phyloP scores from a whole-genome alignment of 2,888 invertebrate genomes.

The Automeris io region DNA sequence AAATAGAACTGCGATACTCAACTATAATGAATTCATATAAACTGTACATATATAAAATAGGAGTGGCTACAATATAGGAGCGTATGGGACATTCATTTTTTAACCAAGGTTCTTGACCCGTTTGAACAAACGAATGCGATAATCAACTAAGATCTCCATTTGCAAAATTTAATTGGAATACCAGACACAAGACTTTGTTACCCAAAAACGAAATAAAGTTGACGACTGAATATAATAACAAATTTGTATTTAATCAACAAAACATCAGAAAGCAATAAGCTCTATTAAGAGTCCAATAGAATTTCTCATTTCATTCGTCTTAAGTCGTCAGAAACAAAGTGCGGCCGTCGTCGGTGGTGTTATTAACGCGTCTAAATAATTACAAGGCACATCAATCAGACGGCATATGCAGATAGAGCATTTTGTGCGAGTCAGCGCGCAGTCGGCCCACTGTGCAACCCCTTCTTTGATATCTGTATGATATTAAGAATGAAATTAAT shows the following conservation, averaged over 20 bases:
- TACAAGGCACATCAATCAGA: constrained; percentile 77
- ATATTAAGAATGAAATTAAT: constrained; percentile 67
- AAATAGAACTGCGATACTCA: constrained; percentile 70
- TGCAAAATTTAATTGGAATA: constrained; percentile 13
- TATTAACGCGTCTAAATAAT: constrained; percentile 78
- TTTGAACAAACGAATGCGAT: background rate
- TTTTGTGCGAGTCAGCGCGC: constrained; percentile 74
- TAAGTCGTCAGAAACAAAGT: constrained; percentile 75
- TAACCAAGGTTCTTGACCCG: constrained; percentile 7
- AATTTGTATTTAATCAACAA: constrained; percentile 67
- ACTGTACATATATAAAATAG: constrained; percentile 56
- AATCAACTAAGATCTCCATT: background rate
- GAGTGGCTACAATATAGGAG: constrained; percentile 62
- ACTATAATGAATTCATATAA: constrained; percentile 65
- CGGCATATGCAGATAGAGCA: constrained; percentile 71
- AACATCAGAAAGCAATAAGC: constrained; percentile 70
- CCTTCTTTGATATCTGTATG: constrained; percentile 72
- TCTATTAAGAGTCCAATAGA: constrained; percentile 71
- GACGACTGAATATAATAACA: constrained; percentile 42
- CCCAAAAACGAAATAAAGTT: constrained; percentile 31
- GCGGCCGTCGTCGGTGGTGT: constrained; percentile 70
- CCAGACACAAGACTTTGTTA: constrained; percentile 41
- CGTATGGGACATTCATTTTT: constrained; percentile 31
- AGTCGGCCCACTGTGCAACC: constrained; percentile 69
- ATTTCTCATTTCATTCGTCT: constrained; percentile 76